Evolutionary conservation across 2,888 invertebrate species (phyloP).

Genomic region (Thelaira solivaga): DNA sequence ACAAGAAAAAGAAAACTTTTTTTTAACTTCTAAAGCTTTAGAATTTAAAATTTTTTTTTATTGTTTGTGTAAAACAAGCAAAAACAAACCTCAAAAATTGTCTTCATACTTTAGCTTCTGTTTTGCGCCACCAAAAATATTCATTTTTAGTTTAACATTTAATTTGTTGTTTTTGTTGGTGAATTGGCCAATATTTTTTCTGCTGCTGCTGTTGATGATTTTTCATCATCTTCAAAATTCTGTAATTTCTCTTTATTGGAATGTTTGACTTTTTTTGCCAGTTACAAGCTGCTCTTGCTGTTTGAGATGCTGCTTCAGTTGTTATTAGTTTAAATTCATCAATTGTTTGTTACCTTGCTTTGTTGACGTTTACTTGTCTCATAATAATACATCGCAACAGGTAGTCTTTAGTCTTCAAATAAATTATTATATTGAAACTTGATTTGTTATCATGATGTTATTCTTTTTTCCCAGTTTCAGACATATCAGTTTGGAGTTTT

Average conservation of each 20-base stretch:
- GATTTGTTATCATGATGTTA: slow-evolving; percentile 56
- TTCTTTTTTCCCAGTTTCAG: not conserved
- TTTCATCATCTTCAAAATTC: slow-evolving; percentile 41
- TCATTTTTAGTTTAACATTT: slow-evolving; percentile 49
- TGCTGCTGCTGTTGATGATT: slow-evolving; percentile 1
- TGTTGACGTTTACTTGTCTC: slow-evolving; percentile 76
- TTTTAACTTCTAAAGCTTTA: not conserved
- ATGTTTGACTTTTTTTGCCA: slow-evolving; percentile 37
- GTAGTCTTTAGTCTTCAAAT: slow-evolving; percentile 65
- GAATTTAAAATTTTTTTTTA: not conserved
- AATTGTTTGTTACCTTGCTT: slow-evolving; percentile 58
- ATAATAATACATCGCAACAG: slow-evolving; percentile 77
- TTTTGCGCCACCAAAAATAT: slow-evolving; percentile 62
- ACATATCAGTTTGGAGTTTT: not conserved
- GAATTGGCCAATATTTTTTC: slow-evolving; percentile 16
- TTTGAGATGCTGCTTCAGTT: slow-evolving; percentile 17
- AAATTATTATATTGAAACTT: slow-evolving; percentile 60
- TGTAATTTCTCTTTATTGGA: slow-evolving; percentile 52
- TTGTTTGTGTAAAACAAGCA: not conserved
- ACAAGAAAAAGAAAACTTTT: no score
- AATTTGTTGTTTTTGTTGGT: slow-evolving; percentile 16
- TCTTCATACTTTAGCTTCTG: slow-evolving; percentile 58
- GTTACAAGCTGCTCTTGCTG: not conserved
- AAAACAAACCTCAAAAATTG: slow-evolving; percentile 45
- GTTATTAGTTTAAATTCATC: slow-evolving; percentile 47